A percentile compares a stretch with the other conserved stretches of the same genome.
Conservation (phyloP, 2,888 invertebrate species). For the Syritta pipiens region DNA sequence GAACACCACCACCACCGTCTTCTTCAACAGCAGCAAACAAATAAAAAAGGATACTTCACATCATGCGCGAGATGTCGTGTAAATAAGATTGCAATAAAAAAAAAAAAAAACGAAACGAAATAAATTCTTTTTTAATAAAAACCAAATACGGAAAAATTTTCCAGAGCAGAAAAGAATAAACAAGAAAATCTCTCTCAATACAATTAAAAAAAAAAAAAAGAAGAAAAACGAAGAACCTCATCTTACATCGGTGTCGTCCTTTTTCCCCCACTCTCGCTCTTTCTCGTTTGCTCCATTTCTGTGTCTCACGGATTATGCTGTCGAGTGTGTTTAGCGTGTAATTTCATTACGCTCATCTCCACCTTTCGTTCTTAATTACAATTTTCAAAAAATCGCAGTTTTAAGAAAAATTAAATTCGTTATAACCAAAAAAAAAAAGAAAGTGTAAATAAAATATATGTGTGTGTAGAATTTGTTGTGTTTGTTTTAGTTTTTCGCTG, state of each 20-base stretch:
- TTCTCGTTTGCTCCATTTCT: slow-evolving; percentile 17
- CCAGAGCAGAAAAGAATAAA: too few species aligned
- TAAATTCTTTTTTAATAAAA: too few species aligned
- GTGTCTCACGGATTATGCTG: slow-evolving; percentile 33
- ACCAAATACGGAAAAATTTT: too few species aligned
- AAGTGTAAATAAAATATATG: too few species aligned
- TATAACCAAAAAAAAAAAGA: neutral
- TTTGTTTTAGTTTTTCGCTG: slow-evolving; percentile 57
- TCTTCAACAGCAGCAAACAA: slow-evolving; percentile 40
- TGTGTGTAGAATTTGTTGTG: too few species aligned
- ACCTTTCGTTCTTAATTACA: too few species aligned
- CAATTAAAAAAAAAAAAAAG: slow-evolving; percentile 27
- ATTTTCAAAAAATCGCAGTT: too few species aligned
- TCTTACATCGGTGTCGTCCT: slow-evolving; percentile 14
- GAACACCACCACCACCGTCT: slow-evolving; percentile 29
- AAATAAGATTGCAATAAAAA: neutral
- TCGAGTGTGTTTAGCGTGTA: slow-evolving; percentile 32
- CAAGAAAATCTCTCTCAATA: too few species aligned
- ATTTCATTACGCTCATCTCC: too few species aligned
- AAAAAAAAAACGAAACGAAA: neutral
- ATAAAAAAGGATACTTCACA: slow-evolving; percentile 45
- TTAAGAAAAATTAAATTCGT: slow-evolving; percentile 1
- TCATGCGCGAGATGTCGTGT: slow-evolving; percentile 61
- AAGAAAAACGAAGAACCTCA: neutral
- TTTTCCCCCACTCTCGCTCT: too few species aligned